Percentiles rank a stretch among this genome's conserved stretches.
phyloP scores from a whole-genome alignment of 2,888 invertebrate genomes.

The Mamestra brassicae region DNA sequence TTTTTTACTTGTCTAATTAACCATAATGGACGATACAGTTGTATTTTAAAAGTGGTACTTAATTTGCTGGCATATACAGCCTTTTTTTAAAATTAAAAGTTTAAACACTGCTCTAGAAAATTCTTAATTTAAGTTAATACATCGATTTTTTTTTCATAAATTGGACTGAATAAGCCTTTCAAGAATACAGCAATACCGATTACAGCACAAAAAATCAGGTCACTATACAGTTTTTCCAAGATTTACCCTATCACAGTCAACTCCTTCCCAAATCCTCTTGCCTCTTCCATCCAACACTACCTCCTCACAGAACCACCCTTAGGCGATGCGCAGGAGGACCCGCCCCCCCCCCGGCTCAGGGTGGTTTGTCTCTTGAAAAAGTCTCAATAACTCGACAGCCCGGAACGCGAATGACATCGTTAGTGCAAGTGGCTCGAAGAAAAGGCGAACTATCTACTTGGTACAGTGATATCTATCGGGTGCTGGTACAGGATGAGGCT shows the following conservation, averaged over 20 bases:
- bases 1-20: no score
- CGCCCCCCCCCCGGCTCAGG: slow-evolving; percentile 30
- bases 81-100: no score
- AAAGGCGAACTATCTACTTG: slow-evolving; percentile 89
- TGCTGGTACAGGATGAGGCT: slow-evolving; percentile 71
- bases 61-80: no score
- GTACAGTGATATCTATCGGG: slow-evolving; percentile 78
- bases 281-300: slow-evolving; percentile 68
- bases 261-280: slow-evolving; percentile 6
- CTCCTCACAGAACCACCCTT: slow-evolving; percentile 59
- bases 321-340: slow-evolving; percentile 58
- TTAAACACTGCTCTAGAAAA: no score
- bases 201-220: background rate
- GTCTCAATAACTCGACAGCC: slow-evolving; percentile 90
- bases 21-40: no score
- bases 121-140: no score
- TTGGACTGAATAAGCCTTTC: no score
- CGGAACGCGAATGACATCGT: slow-evolving; percentile 89
- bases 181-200: background rate
- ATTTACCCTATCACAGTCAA: no score
- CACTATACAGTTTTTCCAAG: no score
- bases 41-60: no score
- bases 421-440: slow-evolving; percentile 89
- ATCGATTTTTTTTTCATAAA: no score
- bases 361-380: slow-evolving; percentile 88